A percentile compares a stretch with the other conserved stretches of the same genome.
These are phyloP conservation scores for Gymnocephalus cernua DNA, from an alignment of 2,113 vertebrate species.

Conservation along the genomic window DNA sequence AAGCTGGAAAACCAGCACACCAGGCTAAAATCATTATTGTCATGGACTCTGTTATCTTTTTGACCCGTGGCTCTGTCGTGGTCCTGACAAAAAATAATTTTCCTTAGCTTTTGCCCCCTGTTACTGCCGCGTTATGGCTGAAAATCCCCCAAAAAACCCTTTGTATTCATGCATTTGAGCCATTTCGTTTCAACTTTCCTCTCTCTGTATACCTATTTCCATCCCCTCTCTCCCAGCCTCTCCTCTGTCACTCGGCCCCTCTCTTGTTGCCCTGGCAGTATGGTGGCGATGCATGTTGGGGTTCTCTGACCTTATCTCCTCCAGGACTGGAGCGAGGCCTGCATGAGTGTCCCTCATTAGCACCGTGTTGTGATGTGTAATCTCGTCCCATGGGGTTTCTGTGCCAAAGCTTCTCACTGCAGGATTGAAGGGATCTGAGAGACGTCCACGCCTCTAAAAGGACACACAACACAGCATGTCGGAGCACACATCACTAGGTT, in stretches of 20 bases:
- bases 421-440: conserved; percentile 54
- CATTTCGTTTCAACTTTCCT: background rate
- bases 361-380: conserved; percentile 63
- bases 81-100: background rate
- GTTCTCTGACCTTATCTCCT: conserved; percentile 67
- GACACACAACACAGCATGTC: conserved; percentile 58
- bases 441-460: conserved; percentile 21
- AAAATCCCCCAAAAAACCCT: background rate
- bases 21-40: conserved; percentile 31
- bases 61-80: background rate
- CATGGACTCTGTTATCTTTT: conserved; percentile 21
- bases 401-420: conserved; percentile 81
- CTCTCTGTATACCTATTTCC: background rate
- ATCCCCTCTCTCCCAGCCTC: background rate
- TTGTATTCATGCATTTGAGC: conserved; percentile 29
- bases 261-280: conserved; percentile 46
- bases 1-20: conserved; percentile 37
- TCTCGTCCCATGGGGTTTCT: conserved; percentile 66
- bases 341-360: conserved; percentile 74
- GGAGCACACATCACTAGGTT: conserved; percentile 58
- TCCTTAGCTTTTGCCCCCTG: conserved; percentile 7
- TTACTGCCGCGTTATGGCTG: background rate
- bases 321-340: conserved; percentile 59
- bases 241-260: conserved; percentile 8
- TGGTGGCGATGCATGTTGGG: conserved; percentile 63